Percentiles rank a stretch among this genome's conserved stretches.
Conservation (phyloP, 2,797 vertebrate genomes). For the Australoheros facetus region DNA sequence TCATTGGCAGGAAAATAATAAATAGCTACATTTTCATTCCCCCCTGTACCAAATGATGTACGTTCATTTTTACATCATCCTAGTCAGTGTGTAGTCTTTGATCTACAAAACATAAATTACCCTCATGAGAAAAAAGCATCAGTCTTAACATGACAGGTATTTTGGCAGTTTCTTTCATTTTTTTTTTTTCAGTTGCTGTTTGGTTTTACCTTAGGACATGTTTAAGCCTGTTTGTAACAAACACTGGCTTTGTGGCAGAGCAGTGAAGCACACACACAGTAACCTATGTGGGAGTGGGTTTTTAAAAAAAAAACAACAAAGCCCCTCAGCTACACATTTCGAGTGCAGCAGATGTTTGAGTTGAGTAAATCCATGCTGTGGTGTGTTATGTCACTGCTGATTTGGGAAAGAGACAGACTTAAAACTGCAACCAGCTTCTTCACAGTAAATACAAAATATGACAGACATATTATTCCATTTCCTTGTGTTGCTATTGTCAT, state of each 20-base stretch:
- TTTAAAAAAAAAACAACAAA: slow-evolving; percentile 6
- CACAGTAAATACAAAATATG: not conserved
- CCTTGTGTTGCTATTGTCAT: not conserved
- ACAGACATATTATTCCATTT: not conserved
- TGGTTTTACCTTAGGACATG: not conserved
- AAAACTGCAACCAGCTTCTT: not conserved
- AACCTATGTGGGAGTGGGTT: slow-evolving; percentile 23
- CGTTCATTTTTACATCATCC: not conserved
- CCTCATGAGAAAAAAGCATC: not conserved
- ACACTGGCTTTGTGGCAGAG: slow-evolving; percentile 7
- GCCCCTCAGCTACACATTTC: slow-evolving; percentile 21
- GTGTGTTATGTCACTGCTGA: slow-evolving; percentile 36
- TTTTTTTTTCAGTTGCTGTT: not conserved
- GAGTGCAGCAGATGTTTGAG: slow-evolving; percentile 30
- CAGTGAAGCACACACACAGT: not conserved
- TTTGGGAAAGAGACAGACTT: slow-evolving; percentile 6
- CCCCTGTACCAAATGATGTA: not conserved
- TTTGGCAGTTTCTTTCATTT: not conserved
- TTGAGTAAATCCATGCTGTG: slow-evolving; percentile 28
- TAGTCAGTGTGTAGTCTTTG: not conserved
- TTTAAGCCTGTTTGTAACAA: slow-evolving; percentile 8
- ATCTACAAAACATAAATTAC: not conserved
- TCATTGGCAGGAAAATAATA: not conserved
- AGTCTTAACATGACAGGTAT: not conserved
- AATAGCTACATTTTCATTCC: not conserved